Evolutionary conservation across 2,888 invertebrate species (phyloP), one percentile per base, ranked within the genome.

Genomic region (Sinohyriopsis cumingii): DNA sequence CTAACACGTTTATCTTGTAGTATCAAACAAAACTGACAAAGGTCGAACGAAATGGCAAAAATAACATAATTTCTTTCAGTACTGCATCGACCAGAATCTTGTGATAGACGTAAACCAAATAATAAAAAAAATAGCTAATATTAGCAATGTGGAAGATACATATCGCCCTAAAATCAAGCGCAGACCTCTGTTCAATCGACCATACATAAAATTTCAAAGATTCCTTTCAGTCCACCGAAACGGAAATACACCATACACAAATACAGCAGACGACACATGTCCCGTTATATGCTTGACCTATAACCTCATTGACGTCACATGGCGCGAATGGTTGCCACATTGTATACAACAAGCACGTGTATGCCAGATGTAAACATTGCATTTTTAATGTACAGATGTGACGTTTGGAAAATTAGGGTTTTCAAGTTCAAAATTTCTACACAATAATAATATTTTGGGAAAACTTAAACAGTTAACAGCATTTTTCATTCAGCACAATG

Each of bases 291-390:
- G 72, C 70, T 67, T 67, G 73, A 82, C 78, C 82, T 78, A 78
- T 82, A 78, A 82, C 80, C 81, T 61, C 61, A 68, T 64, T 79
- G 76, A 81, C 85, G 85, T 85, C 83, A 85, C 75, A 80, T 75
- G 78, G 83, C 85, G 85, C 83, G 82, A 79, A 82, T 57, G 59
- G 73, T 73, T 75, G 75, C 70, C 25, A 56, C 24, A 68, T 56
- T 55, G 65, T 28, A 45, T 45, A 45, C 45, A 59, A 62, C 25
- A 20, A 62, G 63, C 68, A 68, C 65, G 68, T 65, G 65, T 57
- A 54, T 59, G 65, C 54, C 61, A 65, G 65, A 68, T 71, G 71
- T 71, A 71, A 71, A 71, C 68, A 71, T 25, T 55, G 28, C 28
- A 45, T 45, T 45, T 45, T 45, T 45, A 45, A 45, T 45, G 45